phyloP scores from a whole-genome alignment of 2,797 vertebrate genomes.

The Labroides dimidiatus region DNA sequence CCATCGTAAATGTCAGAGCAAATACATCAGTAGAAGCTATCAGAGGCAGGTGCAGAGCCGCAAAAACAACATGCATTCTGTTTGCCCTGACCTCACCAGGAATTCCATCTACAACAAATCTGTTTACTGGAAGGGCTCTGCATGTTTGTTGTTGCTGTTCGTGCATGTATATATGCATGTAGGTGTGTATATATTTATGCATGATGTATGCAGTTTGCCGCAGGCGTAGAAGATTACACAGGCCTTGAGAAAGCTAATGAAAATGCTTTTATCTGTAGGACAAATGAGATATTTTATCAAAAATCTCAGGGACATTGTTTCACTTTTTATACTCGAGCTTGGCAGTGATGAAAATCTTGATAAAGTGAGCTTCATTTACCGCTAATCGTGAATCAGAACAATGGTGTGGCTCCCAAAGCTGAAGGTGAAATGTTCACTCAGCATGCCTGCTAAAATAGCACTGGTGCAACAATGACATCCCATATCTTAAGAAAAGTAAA shows the following conservation, averaged over 20 bases:
- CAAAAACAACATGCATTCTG: slow-evolving; percentile 37
- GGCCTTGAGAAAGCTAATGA: neutral
- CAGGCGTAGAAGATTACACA: slow-evolving; percentile 9
- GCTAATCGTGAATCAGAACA: slow-evolving; percentile 18
- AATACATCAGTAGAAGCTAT: slow-evolving; percentile 71
- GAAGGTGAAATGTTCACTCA: slow-evolving; percentile 71
- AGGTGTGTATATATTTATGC: slow-evolving; percentile 8
- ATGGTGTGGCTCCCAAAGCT: slow-evolving; percentile 38
- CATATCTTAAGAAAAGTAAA: slow-evolving; percentile 76
- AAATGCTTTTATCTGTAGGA: neutral
- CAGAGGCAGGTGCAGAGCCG: slow-evolving; percentile 40
- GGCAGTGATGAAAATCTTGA: neutral
- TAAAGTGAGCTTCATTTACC: neutral
- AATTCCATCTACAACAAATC: slow-evolving; percentile 53
- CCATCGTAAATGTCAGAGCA: slow-evolving; percentile 68
- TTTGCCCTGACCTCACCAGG: slow-evolving; percentile 44
- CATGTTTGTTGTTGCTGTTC: slow-evolving; percentile 23
- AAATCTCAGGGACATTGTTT: slow-evolving; percentile 4
- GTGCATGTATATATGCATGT: slow-evolving; percentile 12
- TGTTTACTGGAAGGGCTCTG: slow-evolving; percentile 28
- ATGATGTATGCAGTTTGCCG: slow-evolving; percentile 2
- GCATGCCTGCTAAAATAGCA: slow-evolving; percentile 50
- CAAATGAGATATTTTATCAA: neutral
- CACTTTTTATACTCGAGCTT: neutral
- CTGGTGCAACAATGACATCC: slow-evolving; percentile 67